Conservation (phyloP, 2,888 invertebrate genomes). For the Esperia sulphurella region DNA sequence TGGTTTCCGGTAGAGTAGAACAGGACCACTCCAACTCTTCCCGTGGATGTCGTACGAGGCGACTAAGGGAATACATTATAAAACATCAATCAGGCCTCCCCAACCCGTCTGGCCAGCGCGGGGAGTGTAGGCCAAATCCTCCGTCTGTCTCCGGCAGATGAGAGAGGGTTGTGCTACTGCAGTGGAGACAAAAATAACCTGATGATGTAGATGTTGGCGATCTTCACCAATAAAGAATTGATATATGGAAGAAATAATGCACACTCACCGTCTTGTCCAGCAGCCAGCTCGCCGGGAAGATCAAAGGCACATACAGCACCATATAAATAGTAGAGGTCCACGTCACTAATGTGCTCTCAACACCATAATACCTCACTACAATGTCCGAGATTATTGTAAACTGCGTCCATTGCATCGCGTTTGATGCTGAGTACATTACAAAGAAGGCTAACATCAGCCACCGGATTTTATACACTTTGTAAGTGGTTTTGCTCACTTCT, state of each 20-base stretch:
- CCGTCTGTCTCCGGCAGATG: too few relatives aligned
- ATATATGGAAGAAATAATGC: background rate
- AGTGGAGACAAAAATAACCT: too few relatives aligned
- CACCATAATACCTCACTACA: slow-evolving; percentile 85
- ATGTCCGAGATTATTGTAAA: slow-evolving; percentile 94
- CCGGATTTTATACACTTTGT: slow-evolving; percentile 83
- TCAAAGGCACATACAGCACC: slow-evolving; percentile 96
- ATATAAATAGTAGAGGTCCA: slow-evolving; percentile 99
- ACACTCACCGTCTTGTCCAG: slow-evolving; percentile 92
- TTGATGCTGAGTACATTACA: slow-evolving; percentile 92
- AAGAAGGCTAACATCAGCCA: slow-evolving; percentile 92
- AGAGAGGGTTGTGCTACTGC: too few relatives aligned
- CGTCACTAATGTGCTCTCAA: slow-evolving; percentile 86
- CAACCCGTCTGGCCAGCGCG: too few relatives aligned
- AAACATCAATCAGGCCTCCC: too few relatives aligned
- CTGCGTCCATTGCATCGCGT: slow-evolving; percentile 97
- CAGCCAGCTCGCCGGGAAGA: slow-evolving; percentile 97
- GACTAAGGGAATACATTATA: too few relatives aligned
- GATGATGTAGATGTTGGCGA: too few relatives aligned
- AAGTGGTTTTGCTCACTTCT: slow-evolving; percentile 24
- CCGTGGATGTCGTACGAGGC: too few relatives aligned
- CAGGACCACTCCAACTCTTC: too few relatives aligned
- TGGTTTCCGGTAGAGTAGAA: too few relatives aligned
- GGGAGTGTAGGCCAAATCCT: too few relatives aligned
- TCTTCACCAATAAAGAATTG: too few relatives aligned